Percentiles rank a stretch among this genome's conserved stretches.
phyloP scores from a whole-genome alignment of 2,113 vertebrate genomes.

The Austrofundulus limnaeus region DNA sequence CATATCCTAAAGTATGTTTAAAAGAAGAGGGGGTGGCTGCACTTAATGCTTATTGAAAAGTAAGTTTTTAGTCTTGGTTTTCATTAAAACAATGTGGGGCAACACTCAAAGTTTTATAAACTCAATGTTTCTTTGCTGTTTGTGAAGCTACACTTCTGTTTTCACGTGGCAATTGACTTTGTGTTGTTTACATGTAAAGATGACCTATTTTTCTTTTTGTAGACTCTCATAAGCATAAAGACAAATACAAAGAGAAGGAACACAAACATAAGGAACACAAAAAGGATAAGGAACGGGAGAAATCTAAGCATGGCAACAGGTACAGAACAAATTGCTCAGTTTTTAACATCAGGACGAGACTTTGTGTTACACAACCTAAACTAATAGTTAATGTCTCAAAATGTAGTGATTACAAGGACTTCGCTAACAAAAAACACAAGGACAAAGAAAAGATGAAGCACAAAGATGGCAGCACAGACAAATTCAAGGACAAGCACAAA shows the following conservation, averaged over 20 bases:
- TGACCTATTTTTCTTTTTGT: slow-evolving; percentile 29
- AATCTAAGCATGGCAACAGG: slow-evolving; percentile 95
- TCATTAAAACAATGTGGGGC: no score
- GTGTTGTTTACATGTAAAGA: not conserved
- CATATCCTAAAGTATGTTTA: not conserved
- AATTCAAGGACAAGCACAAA: slow-evolving; percentile 88
- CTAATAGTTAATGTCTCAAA: slow-evolving; percentile 5
- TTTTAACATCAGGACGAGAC: no score
- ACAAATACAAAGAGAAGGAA: slow-evolving; percentile 97
- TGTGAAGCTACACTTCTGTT: not conserved
- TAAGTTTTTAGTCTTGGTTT: no score
- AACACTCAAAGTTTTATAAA: not conserved
- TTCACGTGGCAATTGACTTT: not conserved
- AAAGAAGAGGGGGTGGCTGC: not conserved
- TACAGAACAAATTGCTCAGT: slow-evolving; percentile 62
- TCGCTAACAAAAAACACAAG: slow-evolving; percentile 93
- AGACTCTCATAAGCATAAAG: slow-evolving; percentile 97
- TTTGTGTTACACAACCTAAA: not conserved
- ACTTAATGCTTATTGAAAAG: no score
- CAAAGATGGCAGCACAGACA: slow-evolving; percentile 92
- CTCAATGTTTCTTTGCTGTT: not conserved
- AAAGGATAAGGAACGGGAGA: slow-evolving; percentile 95
- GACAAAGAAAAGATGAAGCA: slow-evolving; percentile 92
- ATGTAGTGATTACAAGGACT: slow-evolving; percentile 90
- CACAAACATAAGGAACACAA: slow-evolving; percentile 98